Evolutionary conservation across 2,888 invertebrate genomes (phyloP), one percentile per base, ranked within the genome.

Genomic region (Steinernema scapterisci): DNA sequence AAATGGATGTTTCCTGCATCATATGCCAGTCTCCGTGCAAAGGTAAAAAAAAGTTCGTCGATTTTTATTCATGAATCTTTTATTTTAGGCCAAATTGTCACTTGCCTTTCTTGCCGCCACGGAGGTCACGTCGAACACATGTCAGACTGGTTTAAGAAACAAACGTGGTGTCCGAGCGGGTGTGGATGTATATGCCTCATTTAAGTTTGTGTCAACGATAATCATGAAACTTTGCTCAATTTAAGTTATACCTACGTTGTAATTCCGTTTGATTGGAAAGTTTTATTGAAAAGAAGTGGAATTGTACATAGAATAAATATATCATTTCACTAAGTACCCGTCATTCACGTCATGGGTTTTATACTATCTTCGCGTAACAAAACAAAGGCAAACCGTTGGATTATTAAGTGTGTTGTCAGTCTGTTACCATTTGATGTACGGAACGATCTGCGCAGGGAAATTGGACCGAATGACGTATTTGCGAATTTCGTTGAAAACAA

Each of bases 401-500:
- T n/a, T n/a, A n/a, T n/a, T n/a, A n/a, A n/a, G n/a, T n/a, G n/a
- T n/a, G n/a, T n/a, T n/a, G n/a, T n/a, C n/a, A 38, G 38, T 9
- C 38, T 6, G 13, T 70, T 52, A 82, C 82, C 82, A 82, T 56
- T 82, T 82, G 70, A 80, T 75, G 48, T 81, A 75, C 27, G 75
- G 77, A n/a, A 81, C 79, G 19, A 79, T 16, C 9, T 75, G 73
- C 54, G 77, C 77, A n/a, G 73, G 75, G 6, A 79, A 76, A 56
- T 78, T 71, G 70, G 77, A 77, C 46, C 81, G 75, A 72, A 83
- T 83, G 70, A 76, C 74, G 73, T 70, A 82, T 43, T 71, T 70
- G 9, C 46, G 63, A 51, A 78, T 38, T 71, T 83, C 82, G 76
- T 83, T 84, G 77, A 81, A 80, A n/a, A 82, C 72, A 74, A 81